These are phyloP conservation scores for Papilio polytes DNA, from an alignment of 1,140 invertebrate genomes.

Conservation along the genomic window DNA sequence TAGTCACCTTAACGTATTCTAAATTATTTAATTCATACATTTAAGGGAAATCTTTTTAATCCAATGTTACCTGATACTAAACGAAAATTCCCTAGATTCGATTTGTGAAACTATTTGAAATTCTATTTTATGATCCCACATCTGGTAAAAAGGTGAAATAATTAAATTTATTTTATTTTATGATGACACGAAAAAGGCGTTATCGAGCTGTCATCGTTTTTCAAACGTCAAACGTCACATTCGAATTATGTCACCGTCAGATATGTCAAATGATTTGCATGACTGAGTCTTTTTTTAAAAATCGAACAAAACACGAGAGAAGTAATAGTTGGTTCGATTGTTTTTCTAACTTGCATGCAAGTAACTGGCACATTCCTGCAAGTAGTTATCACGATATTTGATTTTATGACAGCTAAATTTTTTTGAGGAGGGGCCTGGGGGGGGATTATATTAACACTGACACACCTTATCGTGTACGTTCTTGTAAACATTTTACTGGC, in stretches of 20 bases:
- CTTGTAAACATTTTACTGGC: too few species aligned
- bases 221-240: conserved; percentile 18
- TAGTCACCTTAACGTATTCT: conserved; percentile 39
- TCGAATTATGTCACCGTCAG: conserved; percentile 28
- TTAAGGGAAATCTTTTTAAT: background rate
- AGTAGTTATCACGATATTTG: too few species aligned
- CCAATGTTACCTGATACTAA: background rate
- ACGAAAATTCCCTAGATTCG: background rate
- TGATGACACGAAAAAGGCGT: conserved; percentile 26
- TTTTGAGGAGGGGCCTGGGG: too few species aligned
- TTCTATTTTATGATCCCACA: background rate
- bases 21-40: background rate
- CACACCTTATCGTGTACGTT: too few species aligned
- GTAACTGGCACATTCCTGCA: too few species aligned
- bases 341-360: background rate
- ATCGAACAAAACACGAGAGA: background rate
- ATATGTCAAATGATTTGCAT: conserved; percentile 25
- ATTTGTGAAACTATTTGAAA: background rate
- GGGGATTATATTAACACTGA: too few species aligned
- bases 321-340: background rate
- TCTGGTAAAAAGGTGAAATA: background rate
- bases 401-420: too few species aligned
- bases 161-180: background rate
- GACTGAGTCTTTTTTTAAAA: conserved; percentile 6
- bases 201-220: conserved; percentile 19